Conservation (phyloP, 1,140 invertebrate genomes). For the Macrocentrus cingulum region DNA sequence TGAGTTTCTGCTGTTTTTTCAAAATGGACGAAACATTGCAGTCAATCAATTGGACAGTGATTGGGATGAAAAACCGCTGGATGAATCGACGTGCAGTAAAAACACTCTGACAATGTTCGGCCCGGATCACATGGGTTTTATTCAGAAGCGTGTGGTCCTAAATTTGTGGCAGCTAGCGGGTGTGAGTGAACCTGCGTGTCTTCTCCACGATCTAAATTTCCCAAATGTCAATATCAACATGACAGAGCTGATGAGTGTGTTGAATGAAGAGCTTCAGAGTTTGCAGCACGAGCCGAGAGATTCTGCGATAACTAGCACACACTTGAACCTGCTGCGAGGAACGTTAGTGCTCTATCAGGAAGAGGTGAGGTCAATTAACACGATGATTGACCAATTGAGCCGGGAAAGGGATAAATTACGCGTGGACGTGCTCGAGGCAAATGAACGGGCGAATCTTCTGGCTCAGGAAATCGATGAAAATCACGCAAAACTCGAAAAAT, state of each 20-base stretch:
- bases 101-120: conserved; percentile 36
- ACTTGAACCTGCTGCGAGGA: conserved; percentile 59
- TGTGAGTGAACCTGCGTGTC: conserved; percentile 63
- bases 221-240: conserved; percentile 66
- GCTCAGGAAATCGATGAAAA: conserved; percentile 90
- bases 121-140: conserved; percentile 44
- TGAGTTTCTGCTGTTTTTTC: conserved; percentile 68
- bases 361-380: conserved; percentile 62
- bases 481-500: conserved; percentile 76
- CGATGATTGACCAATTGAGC: conserved; percentile 65
- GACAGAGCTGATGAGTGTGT: conserved; percentile 67
- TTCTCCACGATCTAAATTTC: conserved; percentile 74
- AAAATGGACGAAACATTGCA: conserved; percentile 55
- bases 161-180: conserved; percentile 75
- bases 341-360: conserved; percentile 64
- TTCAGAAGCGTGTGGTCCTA: conserved; percentile 57
- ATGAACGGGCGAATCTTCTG: conserved; percentile 73
- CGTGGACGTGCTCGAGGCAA: conserved; percentile 76
- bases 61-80: conserved; percentile 33
- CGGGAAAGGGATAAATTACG: conserved; percentile 77
- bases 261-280: conserved; percentile 74
- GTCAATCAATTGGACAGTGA: conserved; percentile 40
- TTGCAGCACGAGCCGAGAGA: conserved; percentile 55
- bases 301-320: conserved; percentile 53
- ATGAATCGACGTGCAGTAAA: conserved; percentile 37